Percentiles rank a stretch among this genome's conserved stretches.
phyloP scores from a whole-genome alignment of 2,888 invertebrate species.

The Argyresthia albistria region DNA sequence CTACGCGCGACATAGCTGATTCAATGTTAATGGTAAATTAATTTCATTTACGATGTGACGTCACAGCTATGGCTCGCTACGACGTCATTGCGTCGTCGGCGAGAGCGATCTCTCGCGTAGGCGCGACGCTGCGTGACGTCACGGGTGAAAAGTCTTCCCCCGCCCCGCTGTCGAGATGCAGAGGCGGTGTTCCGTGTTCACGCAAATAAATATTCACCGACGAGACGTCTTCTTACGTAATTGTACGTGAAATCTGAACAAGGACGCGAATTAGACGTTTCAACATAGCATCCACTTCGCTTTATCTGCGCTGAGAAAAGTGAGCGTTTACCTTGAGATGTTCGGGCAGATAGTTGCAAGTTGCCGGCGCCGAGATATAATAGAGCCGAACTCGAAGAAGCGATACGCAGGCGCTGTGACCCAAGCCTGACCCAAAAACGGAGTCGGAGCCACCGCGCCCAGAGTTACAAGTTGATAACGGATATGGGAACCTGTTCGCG shows the following conservation, averaged over 20 bases:
- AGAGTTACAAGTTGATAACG: conserved; percentile 51
- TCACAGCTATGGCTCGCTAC: conserved; percentile 37
- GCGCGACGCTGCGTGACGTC: conserved; percentile 54
- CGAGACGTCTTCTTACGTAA: conserved; percentile 38
- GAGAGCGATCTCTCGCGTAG: conserved; percentile 35
- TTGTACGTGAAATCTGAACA: conserved; percentile 62
- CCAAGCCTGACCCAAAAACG: conserved; percentile 66
- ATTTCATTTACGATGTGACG: conserved; percentile 23
- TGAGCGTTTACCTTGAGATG: conserved; percentile 64
- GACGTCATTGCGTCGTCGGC: conserved; percentile 54
- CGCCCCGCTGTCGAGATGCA: conserved; percentile 23
- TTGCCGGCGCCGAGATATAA: background rate
- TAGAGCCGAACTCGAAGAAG: conserved; percentile 26
- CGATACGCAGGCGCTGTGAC: conserved; percentile 67
- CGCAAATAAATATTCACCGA: conserved; percentile 41
- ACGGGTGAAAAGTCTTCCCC: conserved; percentile 29
- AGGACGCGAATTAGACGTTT: conserved; percentile 49
- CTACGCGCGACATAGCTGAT: conserved; percentile 7
- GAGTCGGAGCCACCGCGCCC: conserved; percentile 49
- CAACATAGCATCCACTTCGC: conserved; percentile 50
- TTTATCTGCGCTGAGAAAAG: conserved; percentile 56
- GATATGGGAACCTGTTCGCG: conserved; percentile 56
- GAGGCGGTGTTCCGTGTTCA: conserved; percentile 23
- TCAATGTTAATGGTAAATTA: conserved; percentile 15
- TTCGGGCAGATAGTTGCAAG: conserved; percentile 7